phyloP scores from a whole-genome alignment of 2,113 vertebrate species.

The Cichladusa arquata region DNA sequence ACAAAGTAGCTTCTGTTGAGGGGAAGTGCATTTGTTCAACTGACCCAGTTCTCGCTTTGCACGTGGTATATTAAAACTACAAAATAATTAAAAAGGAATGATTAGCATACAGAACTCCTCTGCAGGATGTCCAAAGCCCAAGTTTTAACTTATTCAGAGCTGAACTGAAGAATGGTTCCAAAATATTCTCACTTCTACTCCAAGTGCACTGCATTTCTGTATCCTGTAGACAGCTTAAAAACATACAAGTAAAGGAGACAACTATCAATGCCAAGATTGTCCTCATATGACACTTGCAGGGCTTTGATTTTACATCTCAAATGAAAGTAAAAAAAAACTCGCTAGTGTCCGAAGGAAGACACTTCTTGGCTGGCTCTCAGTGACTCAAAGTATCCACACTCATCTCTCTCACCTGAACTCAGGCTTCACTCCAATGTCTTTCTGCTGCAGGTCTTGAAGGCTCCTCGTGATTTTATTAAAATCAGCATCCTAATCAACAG shows the following conservation, averaged over 20 bases:
- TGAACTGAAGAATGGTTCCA: background rate
- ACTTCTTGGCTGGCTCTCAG: background rate
- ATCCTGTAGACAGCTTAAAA: background rate
- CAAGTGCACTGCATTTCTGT: background rate
- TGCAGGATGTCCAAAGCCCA: background rate
- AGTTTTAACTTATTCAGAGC: background rate
- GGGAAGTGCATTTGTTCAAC: slow-evolving; percentile 89
- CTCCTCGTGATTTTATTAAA: slow-evolving; percentile 96
- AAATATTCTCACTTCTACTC: background rate
- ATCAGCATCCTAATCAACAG: slow-evolving; percentile 84
- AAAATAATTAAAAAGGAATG: background rate
- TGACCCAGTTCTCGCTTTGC: slow-evolving; percentile 90
- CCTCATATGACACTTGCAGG: background rate
- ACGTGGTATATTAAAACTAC: slow-evolving; percentile 90
- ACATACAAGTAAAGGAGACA: background rate
- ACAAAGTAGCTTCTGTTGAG: slow-evolving; percentile 92
- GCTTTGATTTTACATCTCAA: background rate
- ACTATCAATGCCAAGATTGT: background rate
- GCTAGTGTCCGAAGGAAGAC: background rate
- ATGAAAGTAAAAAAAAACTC: background rate
- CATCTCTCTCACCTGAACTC: slow-evolving; percentile 87
- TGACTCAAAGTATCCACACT: background rate
- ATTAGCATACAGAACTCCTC: background rate
- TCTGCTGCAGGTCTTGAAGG: slow-evolving; percentile 94
- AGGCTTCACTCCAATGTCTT: slow-evolving; percentile 90